Evolutionary conservation across 2,113 vertebrate species (phyloP).

Genomic region (Silurus glanis): DNA sequence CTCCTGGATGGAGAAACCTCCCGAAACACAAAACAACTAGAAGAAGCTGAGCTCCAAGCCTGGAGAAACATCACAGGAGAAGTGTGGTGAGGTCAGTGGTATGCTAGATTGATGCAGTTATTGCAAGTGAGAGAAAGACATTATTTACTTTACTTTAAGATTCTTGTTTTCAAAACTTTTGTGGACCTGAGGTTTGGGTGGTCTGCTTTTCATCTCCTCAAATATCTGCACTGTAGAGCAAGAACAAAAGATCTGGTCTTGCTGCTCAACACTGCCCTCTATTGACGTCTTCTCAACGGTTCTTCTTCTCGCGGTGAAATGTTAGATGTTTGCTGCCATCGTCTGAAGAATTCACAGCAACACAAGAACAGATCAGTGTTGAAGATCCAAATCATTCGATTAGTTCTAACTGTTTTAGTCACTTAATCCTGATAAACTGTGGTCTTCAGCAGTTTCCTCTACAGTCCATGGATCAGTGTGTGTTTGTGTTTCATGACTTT

Average conservation of each 20-base stretch:
- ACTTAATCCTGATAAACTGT: neutral
- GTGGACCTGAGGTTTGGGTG: neutral
- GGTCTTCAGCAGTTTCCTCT: neutral
- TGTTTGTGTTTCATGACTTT: too few relatives aligned
- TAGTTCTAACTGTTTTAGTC: neutral
- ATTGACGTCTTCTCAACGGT: neutral
- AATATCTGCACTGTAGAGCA: neutral
- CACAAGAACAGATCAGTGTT: neutral
- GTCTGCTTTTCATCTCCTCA: neutral
- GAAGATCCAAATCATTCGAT: neutral
- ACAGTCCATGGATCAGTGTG: too few relatives aligned
- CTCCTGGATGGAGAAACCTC: neutral
- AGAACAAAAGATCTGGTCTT: neutral
- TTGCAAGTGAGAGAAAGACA: neutral
- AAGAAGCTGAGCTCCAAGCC: neutral
- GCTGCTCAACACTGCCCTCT: neutral
- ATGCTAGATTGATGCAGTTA: neutral
- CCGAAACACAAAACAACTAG: neutral
- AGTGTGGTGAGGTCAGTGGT: neutral
- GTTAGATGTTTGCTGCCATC: constrained; percentile 31
- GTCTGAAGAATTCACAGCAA: neutral
- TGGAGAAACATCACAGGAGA: neutral
- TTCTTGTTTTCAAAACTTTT: neutral
- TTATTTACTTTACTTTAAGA: neutral
- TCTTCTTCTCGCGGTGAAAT: neutral